A percentile compares a stretch with the other conserved stretches of the same genome.
phyloP scores from a whole-genome alignment of 2,113 vertebrate species.

The Engraulis encrasicolus region DNA sequence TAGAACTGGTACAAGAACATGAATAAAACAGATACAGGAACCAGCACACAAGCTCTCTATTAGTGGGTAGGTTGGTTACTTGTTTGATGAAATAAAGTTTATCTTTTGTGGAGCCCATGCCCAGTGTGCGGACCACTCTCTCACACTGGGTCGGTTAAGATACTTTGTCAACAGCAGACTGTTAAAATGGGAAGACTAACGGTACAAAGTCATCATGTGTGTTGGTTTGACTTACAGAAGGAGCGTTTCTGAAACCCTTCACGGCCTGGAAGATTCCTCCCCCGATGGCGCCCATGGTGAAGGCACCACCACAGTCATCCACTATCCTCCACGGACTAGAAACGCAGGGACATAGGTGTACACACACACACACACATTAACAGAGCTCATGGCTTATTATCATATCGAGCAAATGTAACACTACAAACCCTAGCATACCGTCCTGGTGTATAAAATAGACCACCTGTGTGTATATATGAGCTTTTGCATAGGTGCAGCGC shows the following conservation, averaged over 20 bases:
- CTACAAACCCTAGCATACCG: neutral
- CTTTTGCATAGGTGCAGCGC: neutral
- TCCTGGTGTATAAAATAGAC: too few relatives aligned
- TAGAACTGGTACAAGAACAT: too few relatives aligned
- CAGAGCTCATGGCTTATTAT: neutral
- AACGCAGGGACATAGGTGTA: slow-evolving; percentile 39
- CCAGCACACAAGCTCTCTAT: too few relatives aligned
- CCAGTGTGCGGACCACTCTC: too few relatives aligned
- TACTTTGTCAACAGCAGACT: too few relatives aligned
- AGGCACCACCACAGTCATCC: slow-evolving; percentile 95
- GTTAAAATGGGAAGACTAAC: too few relatives aligned
- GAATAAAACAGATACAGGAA: too few relatives aligned
- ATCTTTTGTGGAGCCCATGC: too few relatives aligned
- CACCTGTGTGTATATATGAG: too few relatives aligned
- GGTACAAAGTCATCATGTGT: neutral
- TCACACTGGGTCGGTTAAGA: too few relatives aligned
- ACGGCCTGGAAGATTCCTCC: slow-evolving; percentile 95
- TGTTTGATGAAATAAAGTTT: too few relatives aligned
- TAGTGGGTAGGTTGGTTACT: too few relatives aligned
- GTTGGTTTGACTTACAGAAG: slow-evolving; percentile 79
- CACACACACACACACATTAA: slow-evolving; percentile 11
- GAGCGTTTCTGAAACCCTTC: slow-evolving; percentile 95
- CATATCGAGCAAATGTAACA: neutral
- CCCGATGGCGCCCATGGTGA: slow-evolving; percentile 96
- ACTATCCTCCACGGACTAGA: slow-evolving; percentile 95